Percentiles rank a stretch among this genome's conserved stretches.
Conservation (phyloP, 2,888 invertebrate genomes). For the Xestoiulus laeticollis region DNA sequence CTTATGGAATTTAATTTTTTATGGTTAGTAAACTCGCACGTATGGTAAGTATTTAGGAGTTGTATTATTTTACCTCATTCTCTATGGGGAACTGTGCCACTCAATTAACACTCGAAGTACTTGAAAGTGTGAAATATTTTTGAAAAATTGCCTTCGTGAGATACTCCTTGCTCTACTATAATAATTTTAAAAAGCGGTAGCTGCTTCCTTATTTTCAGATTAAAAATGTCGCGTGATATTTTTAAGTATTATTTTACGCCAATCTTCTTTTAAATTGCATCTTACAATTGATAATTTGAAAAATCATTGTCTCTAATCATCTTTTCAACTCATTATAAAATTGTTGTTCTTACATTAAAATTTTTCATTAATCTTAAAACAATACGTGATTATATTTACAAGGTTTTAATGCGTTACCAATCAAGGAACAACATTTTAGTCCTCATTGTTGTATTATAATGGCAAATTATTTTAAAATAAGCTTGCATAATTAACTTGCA, state of each 20-base stretch:
- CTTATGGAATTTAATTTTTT: background rate
- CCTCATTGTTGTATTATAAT: background rate
- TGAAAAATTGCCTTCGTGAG: background rate
- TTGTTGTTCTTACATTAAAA: background rate
- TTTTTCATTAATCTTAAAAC: background rate
- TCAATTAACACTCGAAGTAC: background rate
- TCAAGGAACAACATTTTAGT: background rate
- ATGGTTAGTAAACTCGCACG: background rate
- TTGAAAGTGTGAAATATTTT: constrained; percentile 5
- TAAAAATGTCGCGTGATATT: background rate
- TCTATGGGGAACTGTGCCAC: background rate
- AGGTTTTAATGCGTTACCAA: background rate
- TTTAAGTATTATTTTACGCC: background rate
- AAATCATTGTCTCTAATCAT: background rate
- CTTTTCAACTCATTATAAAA: background rate
- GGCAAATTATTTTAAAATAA: background rate
- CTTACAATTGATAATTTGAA: background rate
- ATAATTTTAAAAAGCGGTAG: background rate
- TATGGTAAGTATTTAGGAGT: background rate
- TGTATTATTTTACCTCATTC: background rate
- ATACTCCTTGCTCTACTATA: background rate
- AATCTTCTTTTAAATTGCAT: background rate
- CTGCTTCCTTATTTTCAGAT: background rate
- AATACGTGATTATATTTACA: background rate
- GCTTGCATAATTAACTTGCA: too few relatives aligned